Evolutionary conservation across 2,113 vertebrate species (phyloP).

Genomic region (Pachycephala philippinensis): DNA sequence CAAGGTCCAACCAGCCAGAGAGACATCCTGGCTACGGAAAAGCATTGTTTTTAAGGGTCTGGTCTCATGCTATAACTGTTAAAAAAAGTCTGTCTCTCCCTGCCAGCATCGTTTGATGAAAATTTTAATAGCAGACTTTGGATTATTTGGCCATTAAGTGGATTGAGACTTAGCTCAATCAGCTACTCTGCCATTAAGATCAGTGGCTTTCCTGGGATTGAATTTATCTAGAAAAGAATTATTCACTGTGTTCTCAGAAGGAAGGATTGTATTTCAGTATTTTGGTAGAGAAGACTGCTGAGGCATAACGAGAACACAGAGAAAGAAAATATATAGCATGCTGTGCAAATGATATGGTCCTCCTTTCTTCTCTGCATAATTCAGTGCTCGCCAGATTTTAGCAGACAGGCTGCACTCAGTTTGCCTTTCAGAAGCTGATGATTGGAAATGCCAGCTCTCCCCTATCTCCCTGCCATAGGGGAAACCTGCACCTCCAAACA

Average conservation of each 20-base stretch:
- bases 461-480: background rate
- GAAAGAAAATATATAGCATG: background rate
- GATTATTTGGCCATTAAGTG: background rate
- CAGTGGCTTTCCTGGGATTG: background rate
- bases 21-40: background rate
- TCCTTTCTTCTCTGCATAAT: slow-evolving; percentile 17
- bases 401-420: background rate
- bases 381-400: background rate
- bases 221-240: slow-evolving; percentile 2
- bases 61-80: background rate
- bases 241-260: background rate
- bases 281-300: background rate
- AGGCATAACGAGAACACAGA: background rate
- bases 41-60: background rate
- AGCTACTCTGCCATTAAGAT: background rate
- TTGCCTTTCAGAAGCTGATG: background rate
- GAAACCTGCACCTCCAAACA: background rate
- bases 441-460: background rate
- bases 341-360: background rate
- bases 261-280: background rate
- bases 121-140: background rate
- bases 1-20: background rate
- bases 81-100: background rate
- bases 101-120: background rate
- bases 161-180: background rate